phyloP scores from a whole-genome alignment of 30 jellyfish, hydroid and myxozoan species.

The Chrysaora quinquecirrha region DNA sequence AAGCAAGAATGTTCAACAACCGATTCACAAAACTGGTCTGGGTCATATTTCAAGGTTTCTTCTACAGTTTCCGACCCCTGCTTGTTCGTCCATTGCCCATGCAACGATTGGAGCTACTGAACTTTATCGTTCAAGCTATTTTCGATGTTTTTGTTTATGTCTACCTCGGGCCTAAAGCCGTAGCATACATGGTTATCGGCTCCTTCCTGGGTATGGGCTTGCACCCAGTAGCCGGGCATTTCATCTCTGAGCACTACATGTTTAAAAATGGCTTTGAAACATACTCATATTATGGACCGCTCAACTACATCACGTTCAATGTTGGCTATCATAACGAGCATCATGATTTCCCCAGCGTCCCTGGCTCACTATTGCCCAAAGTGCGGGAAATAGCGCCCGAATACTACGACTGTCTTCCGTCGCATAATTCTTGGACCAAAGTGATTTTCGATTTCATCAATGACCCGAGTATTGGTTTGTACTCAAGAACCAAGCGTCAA shows the following conservation, averaged over 20 bases:
- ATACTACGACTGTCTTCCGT: constrained; percentile 82
- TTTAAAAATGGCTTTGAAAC: constrained; percentile 90
- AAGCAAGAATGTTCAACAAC: constrained; percentile 83
- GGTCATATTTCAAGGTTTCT: constrained; percentile 89
- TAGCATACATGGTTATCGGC: constrained; percentile 84
- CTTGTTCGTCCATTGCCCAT: constrained; percentile 78
- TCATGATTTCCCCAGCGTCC: constrained; percentile 96
- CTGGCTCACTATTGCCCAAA: constrained; percentile 96
- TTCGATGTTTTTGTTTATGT: constrained; percentile 58
- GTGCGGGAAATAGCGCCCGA: constrained; percentile 97
- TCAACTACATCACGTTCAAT: constrained; percentile 86
- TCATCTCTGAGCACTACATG: constrained; percentile 97
- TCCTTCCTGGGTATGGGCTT: constrained; percentile 97
- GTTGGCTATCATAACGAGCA: constrained; percentile 98
- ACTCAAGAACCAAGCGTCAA: constrained; percentile 85
- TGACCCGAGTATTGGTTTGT: constrained; percentile 93
- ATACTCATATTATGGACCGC: constrained; percentile 91
- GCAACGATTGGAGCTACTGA: constrained; percentile 75
- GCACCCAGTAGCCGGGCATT: constrained; percentile 99
- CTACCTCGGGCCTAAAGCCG: constrained; percentile 81
- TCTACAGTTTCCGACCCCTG: constrained; percentile 91
- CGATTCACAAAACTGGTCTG: constrained; percentile 78
- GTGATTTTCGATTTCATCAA: constrained; percentile 76
- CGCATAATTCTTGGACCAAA: constrained; percentile 93
- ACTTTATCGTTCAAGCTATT: constrained; percentile 66